Evolutionary conservation across 2,888 invertebrate species (phyloP).

Genomic region (Sympetrum striolatum): DNA sequence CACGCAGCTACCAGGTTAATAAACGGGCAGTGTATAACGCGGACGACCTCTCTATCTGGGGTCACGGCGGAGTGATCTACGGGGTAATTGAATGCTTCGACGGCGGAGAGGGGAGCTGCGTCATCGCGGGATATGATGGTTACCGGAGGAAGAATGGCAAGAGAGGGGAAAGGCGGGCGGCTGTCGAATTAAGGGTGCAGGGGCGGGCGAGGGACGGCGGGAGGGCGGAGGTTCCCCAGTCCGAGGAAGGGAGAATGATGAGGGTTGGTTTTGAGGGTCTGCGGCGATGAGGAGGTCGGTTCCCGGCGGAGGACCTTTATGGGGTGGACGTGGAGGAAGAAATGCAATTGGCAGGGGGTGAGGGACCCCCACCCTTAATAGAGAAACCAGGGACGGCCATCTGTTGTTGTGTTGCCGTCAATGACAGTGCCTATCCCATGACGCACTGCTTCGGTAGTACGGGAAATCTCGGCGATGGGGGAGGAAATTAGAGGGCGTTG

Average conservation of each 20-base stretch:
- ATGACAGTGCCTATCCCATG: conserved; percentile 22
- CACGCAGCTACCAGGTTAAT: neutral
- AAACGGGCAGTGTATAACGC: conserved; percentile 2
- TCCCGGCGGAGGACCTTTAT: neutral
- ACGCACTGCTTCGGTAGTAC: neutral
- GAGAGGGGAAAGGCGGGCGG: neutral
- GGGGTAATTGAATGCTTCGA: conserved; percentile 37
- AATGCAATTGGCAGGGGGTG: conserved; percentile 29
- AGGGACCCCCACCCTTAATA: neutral
- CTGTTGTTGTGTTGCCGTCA: conserved; percentile 30
- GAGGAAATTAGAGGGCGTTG: neutral
- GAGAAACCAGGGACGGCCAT: conserved; percentile 19
- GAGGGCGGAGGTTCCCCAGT: neutral
- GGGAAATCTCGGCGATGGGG: neutral
- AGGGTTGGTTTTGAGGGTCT: neutral
- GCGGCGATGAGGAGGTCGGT: neutral
- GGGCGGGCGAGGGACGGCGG: neutral
- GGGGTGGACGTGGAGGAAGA: neutral
- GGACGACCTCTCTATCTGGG: neutral
- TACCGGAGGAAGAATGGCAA: neutral
- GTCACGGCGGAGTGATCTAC: conserved; percentile 10
- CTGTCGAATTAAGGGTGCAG: neutral
- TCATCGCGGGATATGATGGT: neutral
- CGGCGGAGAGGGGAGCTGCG: neutral
- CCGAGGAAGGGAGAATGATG: neutral